phyloP scores from a whole-genome alignment of 2,888 invertebrate genomes.

The Dasysyrphus tricinctus region DNA sequence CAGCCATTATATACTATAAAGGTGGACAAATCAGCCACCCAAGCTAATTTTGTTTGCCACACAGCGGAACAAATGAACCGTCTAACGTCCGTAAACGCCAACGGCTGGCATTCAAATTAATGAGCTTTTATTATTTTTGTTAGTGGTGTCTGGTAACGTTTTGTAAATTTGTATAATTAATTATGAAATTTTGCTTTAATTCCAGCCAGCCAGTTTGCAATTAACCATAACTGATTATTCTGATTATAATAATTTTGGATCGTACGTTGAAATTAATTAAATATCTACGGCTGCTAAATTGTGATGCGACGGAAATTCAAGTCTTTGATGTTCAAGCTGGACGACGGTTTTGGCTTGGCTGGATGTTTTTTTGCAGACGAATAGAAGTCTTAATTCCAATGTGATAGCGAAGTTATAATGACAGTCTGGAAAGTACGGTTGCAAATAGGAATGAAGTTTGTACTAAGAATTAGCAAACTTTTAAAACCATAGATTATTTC shows the following conservation, averaged over 20 bases:
- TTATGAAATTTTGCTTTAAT: slow-evolving; percentile 73
- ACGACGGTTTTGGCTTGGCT: neutral
- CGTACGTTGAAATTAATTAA: slow-evolving; percentile 67
- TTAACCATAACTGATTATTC: slow-evolving; percentile 73
- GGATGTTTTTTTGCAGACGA: slow-evolving; percentile 10
- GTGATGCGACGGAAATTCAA: slow-evolving; percentile 45
- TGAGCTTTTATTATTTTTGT: slow-evolving; percentile 42
- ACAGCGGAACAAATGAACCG: slow-evolving; percentile 24
- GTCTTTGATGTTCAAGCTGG: slow-evolving; percentile 6
- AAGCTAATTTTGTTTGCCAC: slow-evolving; percentile 30
- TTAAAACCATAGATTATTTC: too few relatives aligned
- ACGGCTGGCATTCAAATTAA: slow-evolving; percentile 56
- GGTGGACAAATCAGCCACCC: slow-evolving; percentile 65
- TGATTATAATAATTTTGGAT: slow-evolving; percentile 58
- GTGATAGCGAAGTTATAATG: slow-evolving; percentile 33
- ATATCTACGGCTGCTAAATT: slow-evolving; percentile 46
- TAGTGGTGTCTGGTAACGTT: slow-evolving; percentile 37
- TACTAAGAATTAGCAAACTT: too few relatives aligned
- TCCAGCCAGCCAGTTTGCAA: slow-evolving; percentile 70
- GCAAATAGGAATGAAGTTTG: too few relatives aligned
- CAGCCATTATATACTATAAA: slow-evolving; percentile 43
- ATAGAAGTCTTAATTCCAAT: slow-evolving; percentile 43
- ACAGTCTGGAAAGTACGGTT: neutral
- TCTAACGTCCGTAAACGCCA: slow-evolving; percentile 17
- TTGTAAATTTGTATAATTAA: slow-evolving; percentile 73